Evolutionary conservation across 2,113 vertebrate species (phyloP), one percentile per base, ranked within the genome.

Genomic region (Spea bombifrons): DNA sequence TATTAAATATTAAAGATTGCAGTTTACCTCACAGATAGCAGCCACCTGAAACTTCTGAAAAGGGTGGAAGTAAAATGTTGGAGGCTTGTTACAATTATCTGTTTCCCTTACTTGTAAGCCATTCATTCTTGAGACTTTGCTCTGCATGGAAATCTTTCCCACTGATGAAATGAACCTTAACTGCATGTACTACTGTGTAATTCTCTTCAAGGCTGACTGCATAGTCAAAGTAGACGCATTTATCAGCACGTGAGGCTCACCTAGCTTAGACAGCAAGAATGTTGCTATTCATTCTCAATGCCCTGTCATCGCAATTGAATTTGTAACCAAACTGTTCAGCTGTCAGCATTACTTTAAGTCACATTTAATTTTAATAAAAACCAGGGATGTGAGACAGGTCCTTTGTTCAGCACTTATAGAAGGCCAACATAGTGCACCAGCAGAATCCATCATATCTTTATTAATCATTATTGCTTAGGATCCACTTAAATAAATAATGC

Each of bases 301-400:
- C 80, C 81, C 81, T 80, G 46, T 77, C 81, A 67, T 78, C 68
- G 49, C 82, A 17, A 81, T 16, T 80, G 72, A 81, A 84, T 86
- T 84, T 85, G 82, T 86, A 87, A 81, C 84, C 82, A 80, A 80
- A 76, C 82, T 77, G 81, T 59, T 86, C 83, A 82, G 84, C 85
- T 88, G 87, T 86, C 85, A 87, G 86, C 80, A 85, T 65, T 77
- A 76, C 74, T 85, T 73, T 45, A 84, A 82, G 73, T 72, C 0
- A 0, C 0, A 0, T 82, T 89, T 86, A 82, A 82, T 89, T 88
- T 85, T 84, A 85, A 88, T 86, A 85, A 84, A 82, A 85, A 67
- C 57, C 4, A 50, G 50, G 75, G 66, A 82, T 81, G 73, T 48
- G 65, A 89, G 72, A 81, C 72, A 82, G 66, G 55, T 67, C 76